Conservation (phyloP, 2,113 vertebrate genomes). For the Solea senegalensis region DNA sequence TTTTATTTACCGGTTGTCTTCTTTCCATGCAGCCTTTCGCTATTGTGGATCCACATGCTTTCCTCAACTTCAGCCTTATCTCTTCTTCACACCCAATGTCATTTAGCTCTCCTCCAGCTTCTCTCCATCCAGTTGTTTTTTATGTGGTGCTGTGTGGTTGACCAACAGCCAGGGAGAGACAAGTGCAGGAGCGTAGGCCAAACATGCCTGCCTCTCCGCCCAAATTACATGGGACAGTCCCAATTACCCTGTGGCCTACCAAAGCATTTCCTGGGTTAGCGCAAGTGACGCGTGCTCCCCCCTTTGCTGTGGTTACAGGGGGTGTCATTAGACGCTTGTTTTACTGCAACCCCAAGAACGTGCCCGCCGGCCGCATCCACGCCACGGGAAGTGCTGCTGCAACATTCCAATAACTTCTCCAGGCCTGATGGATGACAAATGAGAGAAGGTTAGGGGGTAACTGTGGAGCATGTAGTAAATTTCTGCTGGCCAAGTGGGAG, state of each 20-base stretch:
- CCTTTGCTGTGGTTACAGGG: constrained; percentile 75
- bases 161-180: constrained; percentile 82
- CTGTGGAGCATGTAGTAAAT: constrained; percentile 60
- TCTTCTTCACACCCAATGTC: constrained; percentile 22
- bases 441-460: constrained; percentile 49
- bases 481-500: constrained; percentile 62
- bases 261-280: constrained; percentile 86
- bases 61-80: constrained; percentile 45
- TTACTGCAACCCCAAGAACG: constrained; percentile 82
- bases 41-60: constrained; percentile 22
- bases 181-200: constrained; percentile 80
- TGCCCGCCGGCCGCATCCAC: constrained; percentile 78
- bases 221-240: constrained; percentile 87
- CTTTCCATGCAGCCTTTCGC: constrained; percentile 31
- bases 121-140: constrained; percentile 46
- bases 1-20: constrained; percentile 36
- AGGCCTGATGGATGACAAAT: constrained; percentile 70
- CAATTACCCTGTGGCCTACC: constrained; percentile 87
- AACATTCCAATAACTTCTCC: constrained; percentile 67
- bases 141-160: constrained; percentile 72
- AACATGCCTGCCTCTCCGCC: constrained; percentile 74
- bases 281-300: constrained; percentile 66
- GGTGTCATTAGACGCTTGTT: constrained; percentile 83
- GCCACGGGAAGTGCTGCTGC: constrained; percentile 68
- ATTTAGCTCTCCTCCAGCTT: constrained; percentile 13